Percentiles rank a stretch among this genome's conserved stretches.
Evolutionary conservation across 2,113 vertebrate species (phyloP).

Genomic region (Felis chaus): DNA sequence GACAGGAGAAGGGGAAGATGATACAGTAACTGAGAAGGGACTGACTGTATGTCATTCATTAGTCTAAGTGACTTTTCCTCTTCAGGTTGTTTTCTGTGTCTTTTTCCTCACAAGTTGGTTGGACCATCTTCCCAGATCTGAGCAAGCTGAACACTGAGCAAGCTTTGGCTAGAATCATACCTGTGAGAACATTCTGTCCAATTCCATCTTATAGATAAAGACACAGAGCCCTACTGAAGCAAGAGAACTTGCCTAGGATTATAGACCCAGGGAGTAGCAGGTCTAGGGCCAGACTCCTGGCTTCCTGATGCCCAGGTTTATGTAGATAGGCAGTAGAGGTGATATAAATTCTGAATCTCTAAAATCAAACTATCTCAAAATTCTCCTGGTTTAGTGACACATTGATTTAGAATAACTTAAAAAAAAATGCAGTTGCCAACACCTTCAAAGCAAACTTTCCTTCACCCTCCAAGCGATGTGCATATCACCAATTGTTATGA

Average conservation of each 20-base stretch:
- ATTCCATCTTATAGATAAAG: neutral
- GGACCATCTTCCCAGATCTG: neutral
- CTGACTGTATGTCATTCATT: neutral
- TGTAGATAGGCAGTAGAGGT: neutral
- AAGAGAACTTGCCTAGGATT: neutral
- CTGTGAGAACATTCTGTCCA: neutral
- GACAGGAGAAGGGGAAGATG: neutral
- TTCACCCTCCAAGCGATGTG: neutral
- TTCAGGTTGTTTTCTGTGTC: neutral
- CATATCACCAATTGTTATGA: neutral
- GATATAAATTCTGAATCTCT: neutral
- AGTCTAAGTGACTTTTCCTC: neutral
- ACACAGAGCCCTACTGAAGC: neutral
- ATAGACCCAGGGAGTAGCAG: neutral
- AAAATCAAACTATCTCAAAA: neutral
- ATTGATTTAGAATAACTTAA: neutral
- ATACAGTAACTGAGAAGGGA: neutral
- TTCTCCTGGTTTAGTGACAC: slow-evolving; percentile 8
- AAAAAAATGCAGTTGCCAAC: neutral
- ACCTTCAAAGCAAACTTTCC: neutral
- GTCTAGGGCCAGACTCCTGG: neutral
- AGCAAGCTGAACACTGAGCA: neutral
- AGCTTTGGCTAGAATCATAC: neutral
- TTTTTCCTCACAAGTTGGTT: neutral
- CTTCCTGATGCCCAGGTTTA: neutral